Base-by-base conservation (phyloP, 2,113 vertebrate genomes). In the Pelvicachromis taeniatus region DNA sequence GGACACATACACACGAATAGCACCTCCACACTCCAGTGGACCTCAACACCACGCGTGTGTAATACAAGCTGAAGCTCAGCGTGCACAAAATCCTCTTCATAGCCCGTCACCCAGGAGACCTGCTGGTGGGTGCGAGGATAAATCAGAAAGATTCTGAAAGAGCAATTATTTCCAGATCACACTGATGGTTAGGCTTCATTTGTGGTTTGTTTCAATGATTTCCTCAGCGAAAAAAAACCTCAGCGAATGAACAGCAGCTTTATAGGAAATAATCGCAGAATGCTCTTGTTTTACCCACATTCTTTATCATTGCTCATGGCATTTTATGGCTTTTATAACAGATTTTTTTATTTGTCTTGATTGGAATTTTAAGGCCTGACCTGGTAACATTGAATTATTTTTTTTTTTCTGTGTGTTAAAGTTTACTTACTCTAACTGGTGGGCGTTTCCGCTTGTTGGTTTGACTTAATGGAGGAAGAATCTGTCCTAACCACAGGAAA, bases 101-200 rank as follows among this genome's bases (percentile, higher is more conserved):
- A 52, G 77, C 17, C 21, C 9, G 5, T 53, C 5, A 6, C 86
- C 78, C 38, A 16, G 53, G 77, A 63, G 80, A 88, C 63, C 17
- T 77, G 54, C 31, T 78, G 50, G 61, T 50, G 59, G 80, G 52
- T 42, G 33, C 3, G 2, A 33, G 31, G 35, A 82, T 88, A 53
- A 59, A 89, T 87, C 59, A 35, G 59, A 63, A 63, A 61, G 59
- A 88, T 85, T 89, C 21, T 86, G 55, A 73, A 65, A 53, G 19
- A 17, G n/a, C 5, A 63, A 68, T 45, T 29, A 31, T 45, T 79
- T 77, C 11, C 35, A n/a, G 79, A 33, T 79, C 21, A 26, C 17
- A 29, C 23, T 40, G 12, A 53, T 77, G 70, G 58, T 83, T 19
- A 19, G 80, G 21, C 55, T 48, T 45, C 52, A 38, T 14, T 50